These are phyloP conservation scores for Myrmophylax atrothorax DNA, from an alignment of 2,113 vertebrate species.

Conservation along the genomic window DNA sequence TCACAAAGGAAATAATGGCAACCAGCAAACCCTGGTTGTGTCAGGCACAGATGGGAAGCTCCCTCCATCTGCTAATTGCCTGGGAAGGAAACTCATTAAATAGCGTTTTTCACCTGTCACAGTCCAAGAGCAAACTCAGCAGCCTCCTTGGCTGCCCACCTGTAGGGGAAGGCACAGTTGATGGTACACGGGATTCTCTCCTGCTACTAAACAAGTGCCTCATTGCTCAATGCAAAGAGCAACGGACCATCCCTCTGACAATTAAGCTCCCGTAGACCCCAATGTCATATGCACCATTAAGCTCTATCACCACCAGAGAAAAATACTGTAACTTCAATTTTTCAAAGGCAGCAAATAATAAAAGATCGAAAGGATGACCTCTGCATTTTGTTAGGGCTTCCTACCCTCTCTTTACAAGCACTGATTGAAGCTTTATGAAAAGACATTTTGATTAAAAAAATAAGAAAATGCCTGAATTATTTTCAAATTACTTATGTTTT, in stretches of 20 bases:
- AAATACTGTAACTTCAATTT: background rate
- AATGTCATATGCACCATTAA: background rate
- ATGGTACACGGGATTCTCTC: background rate
- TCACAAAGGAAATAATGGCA: constrained; percentile 20
- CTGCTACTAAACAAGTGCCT: background rate
- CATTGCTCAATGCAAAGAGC: background rate
- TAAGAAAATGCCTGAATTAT: background rate
- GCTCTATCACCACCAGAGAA: background rate
- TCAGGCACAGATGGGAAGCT: constrained; percentile 52
- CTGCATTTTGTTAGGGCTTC: background rate
- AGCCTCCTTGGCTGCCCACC: constrained; percentile 11
- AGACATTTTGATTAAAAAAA: background rate
- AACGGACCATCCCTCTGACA: background rate
- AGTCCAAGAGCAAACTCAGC: constrained; percentile 21
- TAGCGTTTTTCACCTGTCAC: constrained; percentile 55
- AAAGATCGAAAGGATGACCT: background rate
- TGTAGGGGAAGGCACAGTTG: background rate
- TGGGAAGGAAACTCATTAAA: constrained; percentile 63
- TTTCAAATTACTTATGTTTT: background rate
- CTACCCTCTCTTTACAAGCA: background rate
- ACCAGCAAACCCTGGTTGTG: background rate
- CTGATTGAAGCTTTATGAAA: background rate
- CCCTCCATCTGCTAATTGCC: constrained; percentile 48
- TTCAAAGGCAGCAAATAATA: background rate
- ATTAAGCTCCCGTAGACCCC: background rate